These are phyloP conservation scores for Morelia viridis DNA, from an alignment of 2,797 vertebrate genomes.

Conservation along the genomic window DNA sequence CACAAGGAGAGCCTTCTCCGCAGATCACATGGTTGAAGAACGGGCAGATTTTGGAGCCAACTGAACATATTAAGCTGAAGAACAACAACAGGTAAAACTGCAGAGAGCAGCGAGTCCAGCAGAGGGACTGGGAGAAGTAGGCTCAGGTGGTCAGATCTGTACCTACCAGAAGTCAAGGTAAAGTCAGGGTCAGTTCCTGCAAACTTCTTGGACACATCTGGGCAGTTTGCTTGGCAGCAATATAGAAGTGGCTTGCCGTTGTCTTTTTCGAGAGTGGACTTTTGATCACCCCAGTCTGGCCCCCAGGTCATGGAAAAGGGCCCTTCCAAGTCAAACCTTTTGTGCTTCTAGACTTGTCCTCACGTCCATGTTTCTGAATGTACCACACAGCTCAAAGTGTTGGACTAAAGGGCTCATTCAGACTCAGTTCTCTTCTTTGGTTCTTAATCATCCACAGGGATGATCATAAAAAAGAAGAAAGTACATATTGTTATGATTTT, in stretches of 20 bases:
- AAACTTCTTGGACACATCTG: background rate
- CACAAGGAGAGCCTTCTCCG: conserved; percentile 90
- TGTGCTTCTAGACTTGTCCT: background rate
- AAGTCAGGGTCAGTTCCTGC: background rate
- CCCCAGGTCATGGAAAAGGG: background rate
- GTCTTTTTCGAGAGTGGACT: background rate
- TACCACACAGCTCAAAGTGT: background rate
- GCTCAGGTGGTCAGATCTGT: background rate
- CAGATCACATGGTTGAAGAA: conserved; percentile 98
- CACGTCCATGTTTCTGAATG: background rate
- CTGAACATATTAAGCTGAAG: conserved; percentile 90
- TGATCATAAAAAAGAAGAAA: background rate
- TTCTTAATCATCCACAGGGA: background rate
- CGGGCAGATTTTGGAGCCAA: conserved; percentile 90
- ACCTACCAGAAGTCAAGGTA: background rate
- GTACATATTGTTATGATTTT: background rate
- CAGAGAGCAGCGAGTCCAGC: background rate
- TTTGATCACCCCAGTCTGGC: background rate
- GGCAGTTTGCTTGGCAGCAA: background rate
- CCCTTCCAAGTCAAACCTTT: background rate
- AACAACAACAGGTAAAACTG: conserved; percentile 92
- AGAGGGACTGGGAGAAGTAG: background rate
- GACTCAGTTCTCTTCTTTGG: too few relatives aligned
- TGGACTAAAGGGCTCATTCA: background rate
- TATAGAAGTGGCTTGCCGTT: background rate